A percentile compares a stretch with the other conserved stretches of the same genome.
Evolutionary conservation across 1,140 invertebrate genomes (phyloP).

Genomic region (Ephestia elutella): DNA sequence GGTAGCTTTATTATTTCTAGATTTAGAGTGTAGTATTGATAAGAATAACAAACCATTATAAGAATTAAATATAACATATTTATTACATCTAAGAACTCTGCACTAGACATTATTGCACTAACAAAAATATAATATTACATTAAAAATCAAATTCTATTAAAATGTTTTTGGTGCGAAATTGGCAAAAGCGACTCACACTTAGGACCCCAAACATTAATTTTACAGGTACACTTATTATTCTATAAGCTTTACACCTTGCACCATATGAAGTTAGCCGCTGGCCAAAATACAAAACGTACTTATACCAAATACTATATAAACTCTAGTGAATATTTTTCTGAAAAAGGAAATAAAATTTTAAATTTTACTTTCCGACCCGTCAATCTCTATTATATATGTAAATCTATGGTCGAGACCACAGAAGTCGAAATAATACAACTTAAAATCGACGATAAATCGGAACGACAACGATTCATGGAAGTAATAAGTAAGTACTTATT

Average conservation of each 20-base stretch:
- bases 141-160: constrained; percentile 7
- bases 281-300: neutral
- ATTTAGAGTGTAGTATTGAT: no score
- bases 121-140: constrained; percentile 21
- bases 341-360: no score
- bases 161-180: constrained; percentile 29
- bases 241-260: neutral
- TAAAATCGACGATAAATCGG: no score
- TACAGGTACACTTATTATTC: neutral
- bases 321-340: no score
- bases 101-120: constrained; percentile 41
- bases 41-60: neutral
- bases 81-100: constrained; percentile 32
- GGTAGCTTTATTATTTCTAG: no score
- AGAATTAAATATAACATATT: constrained; percentile 20
- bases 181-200: constrained; percentile 10
- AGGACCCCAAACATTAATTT: constrained; percentile 4
- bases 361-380: no score
- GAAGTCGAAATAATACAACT: neutral
- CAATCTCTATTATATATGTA: no score
- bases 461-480: no score
- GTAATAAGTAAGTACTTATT: no score
- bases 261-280: neutral
- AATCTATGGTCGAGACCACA: no score
- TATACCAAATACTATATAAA: no score